Evolutionary conservation across 2,797 vertebrate species (phyloP), one percentile per base, ranked within the genome.

Genomic region (Bucorvus abyssinicus): DNA sequence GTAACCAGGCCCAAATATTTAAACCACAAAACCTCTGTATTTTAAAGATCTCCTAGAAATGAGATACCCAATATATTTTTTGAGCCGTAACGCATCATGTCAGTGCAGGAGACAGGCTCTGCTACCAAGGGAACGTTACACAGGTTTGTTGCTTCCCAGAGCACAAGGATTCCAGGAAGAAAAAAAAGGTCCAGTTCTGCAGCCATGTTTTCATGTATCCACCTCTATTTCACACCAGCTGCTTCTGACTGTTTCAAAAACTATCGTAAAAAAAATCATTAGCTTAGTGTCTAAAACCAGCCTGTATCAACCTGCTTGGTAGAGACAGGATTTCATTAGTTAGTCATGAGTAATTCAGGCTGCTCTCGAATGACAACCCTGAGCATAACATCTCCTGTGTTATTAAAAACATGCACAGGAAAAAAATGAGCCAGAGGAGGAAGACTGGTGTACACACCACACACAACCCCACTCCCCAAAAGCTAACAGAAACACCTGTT

Each of bases 301-400:
- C 64, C 44, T 1, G 9, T 11, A 76, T 14, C 26, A 89, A 44
- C 15, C 49, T 75, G 57, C n/a, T 83, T 85, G 56, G 45, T 64
- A 65, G 26, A 87, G 49, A 47, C 32, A 14, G 30, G 17, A 40
- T 80, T 74, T 89, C 8, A 1, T 42, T 56, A 49, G 26, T 38
- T 65, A 68, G 32, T 22, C 49, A 9, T 3, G 12, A 79, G 65
- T 21, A 94, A 20, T 7, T 47, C 45, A 78, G 63, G 68, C 81
- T 93, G 79, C 68, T 87, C 60, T 45, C 45, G 60, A 83, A 74
- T 27, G 18, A 85, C 79, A 94, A 38, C 60, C 36, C 44, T 9
- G 38, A 81, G 53, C 50, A 17, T 3, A 84, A n/a, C 47, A 69
- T 40, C 26, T 76, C 52, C 83, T 19, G 10, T 6, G 24, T 79